Evolutionary conservation across 2,113 vertebrate genomes (phyloP), one percentile per base, ranked within the genome.

Genomic region (Callipepla squamata): DNA sequence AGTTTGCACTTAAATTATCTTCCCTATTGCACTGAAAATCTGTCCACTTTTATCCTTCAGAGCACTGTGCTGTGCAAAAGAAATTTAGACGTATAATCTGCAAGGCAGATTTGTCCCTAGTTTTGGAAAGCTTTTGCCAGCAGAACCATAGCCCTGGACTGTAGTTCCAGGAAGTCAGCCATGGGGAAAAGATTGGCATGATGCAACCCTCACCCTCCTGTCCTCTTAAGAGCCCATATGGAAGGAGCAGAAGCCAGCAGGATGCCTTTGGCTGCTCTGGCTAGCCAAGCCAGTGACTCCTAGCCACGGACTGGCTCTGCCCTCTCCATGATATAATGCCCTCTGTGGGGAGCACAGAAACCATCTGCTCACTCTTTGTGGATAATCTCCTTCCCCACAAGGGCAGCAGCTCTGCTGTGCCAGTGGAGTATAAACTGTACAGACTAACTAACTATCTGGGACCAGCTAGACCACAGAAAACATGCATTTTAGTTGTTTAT

Each of bases 91-190:
- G 17, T 48, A 80, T 42, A 22, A 84, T 63, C 18, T 87, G 58
- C 69, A 65, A 92, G 3, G 26, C 87, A 92, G 36, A 75, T 92
- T 47, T 75, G 73, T 26, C 48, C 28, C 36, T 68, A 21, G 61
- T 28, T 90, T 51, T 36, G 50, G 73, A 67, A 83, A 61, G 82
- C 57, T 83, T 40, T 47, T 90, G 87, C 80, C 87, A 90, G 74
- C 69, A 85, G 32, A 87, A 48, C 20, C 8, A 1, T 4, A 1
- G 2, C 15, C 87, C 81, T 3, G 2, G 68, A 16, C 18, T 6
- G 45, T 72, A 77, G 70, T 15, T 83, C 50, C 65, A 86, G 72
- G 48, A 87, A 83, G 13, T 72, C 72, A 91, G 57, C 57, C 87
- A 65, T 4, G 30, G 75, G 53, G 55, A 92, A 80, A 95, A 92